Evolutionary conservation across 2,888 invertebrate species (phyloP), one percentile per base, ranked within the genome.

Genomic region (Eupithecia pulchellata): DNA sequence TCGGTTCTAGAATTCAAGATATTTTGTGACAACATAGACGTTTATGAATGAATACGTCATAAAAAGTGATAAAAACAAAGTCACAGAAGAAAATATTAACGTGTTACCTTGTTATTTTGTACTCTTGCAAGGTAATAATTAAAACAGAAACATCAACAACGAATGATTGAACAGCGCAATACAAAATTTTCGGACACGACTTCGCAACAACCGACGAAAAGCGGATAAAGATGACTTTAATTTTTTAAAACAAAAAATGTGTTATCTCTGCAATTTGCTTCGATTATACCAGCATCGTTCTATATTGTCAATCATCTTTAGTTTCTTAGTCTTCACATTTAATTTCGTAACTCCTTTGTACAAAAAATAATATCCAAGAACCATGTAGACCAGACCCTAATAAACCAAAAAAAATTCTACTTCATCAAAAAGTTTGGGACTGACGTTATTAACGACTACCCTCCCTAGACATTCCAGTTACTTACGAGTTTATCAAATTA

Each of bases 401-500:
- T 60, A 69, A 65, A 65, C 25, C 25, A 42, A 69, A 61, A 58
- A 68, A 69, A 47, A n/a, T 25, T 52, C 11, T 13, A 39, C 47
- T 17, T 66, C 20, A 30, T 55, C 34, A 47, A 36, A 67, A 69
- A 69, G 36, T 61, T 69, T 55, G 27, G 27, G 47, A 64, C 60
- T 42, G 27, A 68, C 64, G 36, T 47, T 64, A 52, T 42, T 58
- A 64, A 60, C 47, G 27, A 58, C 39, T 55, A 25, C 30, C 39
- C 29, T 47, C 61, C 29, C 62, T 62, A 69, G 65, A 61, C 29
- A 65, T 39, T 55, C 29, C 42, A 42, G 64, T 58, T 57, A 47
- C 60, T 58, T 64, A 55, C n/a, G 52, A 39, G 39, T 67, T 63
- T 71, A 60, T 63, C 36, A 69, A 69, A 69, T 34, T 66, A 42